Base-by-base conservation (phyloP, 2,113 vertebrate genomes). In the Cynocephalus volans region DNA sequence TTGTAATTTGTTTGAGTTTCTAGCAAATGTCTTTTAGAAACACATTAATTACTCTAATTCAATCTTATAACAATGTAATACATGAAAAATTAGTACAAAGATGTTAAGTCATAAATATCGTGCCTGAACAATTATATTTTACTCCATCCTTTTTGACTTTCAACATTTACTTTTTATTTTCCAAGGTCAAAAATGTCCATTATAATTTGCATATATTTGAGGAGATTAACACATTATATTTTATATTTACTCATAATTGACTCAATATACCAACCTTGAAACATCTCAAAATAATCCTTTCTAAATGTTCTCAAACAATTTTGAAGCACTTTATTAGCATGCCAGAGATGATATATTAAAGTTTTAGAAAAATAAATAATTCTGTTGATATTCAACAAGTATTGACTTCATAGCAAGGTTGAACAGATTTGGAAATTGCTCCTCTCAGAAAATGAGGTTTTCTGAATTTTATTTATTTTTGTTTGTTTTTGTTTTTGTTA, bases 51-150 rank as follows among this genome's bases (percentile, higher is more conserved):
- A 88, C 14, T 41, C 41, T 41, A 41, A 41, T 58, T 86, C 54
- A 62, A 41, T 50, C 26, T 54, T 85, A 3, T 52, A 45, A 24
- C 33, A 50, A 15, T 80, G 31, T 52, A 60, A 93, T 56, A 76
- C 50, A 8, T 94, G 65, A 88, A 94, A 88, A 50, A 88, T 62
- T 88, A 93, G 54, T 11, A 75, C 60, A 81, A 65, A 82, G 31
- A 75, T 65, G 76, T 64, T 73, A 26, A 88, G 41, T 93, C 18
- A 72, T 52, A 18, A 80, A 88, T 82, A 48, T n/a, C 48, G 48
- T 67, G 33, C 36, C 36, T 45, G 31, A 90, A 67, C 14, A 48
- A 83, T 83, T n/a, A 67, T 76, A 36, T 36, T 54, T 88, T 81
- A 54, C 52, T 70, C 45, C 69, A 26, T 82, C 67, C 52, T 54